Evolutionary conservation across 2,888 invertebrate genomes (phyloP).

Genomic region (Eupithecia subumbrata): DNA sequence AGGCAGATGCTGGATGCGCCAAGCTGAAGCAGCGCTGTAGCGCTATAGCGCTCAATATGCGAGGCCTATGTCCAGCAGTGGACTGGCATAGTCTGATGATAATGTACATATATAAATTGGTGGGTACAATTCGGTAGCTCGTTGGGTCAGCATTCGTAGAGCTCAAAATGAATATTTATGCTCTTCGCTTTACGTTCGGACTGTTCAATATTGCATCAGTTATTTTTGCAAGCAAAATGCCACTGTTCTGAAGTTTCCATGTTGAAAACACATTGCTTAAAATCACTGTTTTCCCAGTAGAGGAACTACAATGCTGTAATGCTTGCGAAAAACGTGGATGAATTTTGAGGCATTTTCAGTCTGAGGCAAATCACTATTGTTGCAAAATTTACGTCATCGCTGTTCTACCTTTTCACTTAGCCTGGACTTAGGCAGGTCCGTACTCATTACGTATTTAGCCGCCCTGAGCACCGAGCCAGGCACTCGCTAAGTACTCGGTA

Average conservation of each 20-base stretch:
- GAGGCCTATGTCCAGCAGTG: no score
- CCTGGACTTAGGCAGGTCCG: not conserved
- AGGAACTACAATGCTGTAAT: not conserved
- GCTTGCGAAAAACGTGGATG: not conserved
- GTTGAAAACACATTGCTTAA: not conserved
- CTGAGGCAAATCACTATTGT: not conserved
- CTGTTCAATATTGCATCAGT: not conserved
- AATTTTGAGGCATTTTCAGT: not conserved
- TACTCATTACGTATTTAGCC: conserved; percentile 25
- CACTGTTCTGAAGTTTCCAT: not conserved
- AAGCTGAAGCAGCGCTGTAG: no score
- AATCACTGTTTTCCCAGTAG: not conserved
- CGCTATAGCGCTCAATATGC: no score
- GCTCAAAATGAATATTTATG: conserved; percentile 11
- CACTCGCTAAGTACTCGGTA: not conserved
- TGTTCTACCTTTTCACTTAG: not conserved
- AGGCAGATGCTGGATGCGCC: no score
- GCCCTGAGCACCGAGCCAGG: not conserved
- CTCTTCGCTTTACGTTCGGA: not conserved
- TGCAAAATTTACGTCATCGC: not conserved
- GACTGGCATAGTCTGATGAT: no score
- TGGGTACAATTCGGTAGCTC: not conserved
- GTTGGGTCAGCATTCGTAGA: not conserved
- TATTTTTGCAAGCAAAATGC: not conserved
- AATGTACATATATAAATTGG: not conserved